Percentiles rank a stretch among this genome's conserved stretches.
These are phyloP conservation scores for Esox lucius DNA, from an alignment of 2,797 vertebrate species.

Conservation along the genomic window DNA sequence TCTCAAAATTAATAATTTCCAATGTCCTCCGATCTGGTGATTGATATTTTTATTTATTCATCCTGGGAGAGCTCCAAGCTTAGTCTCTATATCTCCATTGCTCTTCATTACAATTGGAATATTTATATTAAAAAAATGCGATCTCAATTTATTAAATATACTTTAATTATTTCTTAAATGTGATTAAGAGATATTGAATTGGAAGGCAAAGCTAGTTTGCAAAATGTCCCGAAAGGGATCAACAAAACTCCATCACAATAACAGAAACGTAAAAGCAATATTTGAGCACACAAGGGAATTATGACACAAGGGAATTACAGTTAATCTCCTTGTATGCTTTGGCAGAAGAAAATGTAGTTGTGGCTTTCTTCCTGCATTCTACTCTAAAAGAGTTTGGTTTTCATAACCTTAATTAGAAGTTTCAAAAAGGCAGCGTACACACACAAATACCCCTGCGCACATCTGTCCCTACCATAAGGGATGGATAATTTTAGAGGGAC, in stretches of 20 bases:
- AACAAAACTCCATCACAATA: conserved; percentile 3
- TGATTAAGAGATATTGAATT: conserved; percentile 10
- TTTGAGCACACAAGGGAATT: conserved; percentile 1
- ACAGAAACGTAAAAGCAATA: conserved; percentile 13
- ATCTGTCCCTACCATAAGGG: conserved; percentile 38
- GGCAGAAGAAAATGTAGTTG: neutral
- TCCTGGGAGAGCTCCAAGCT: conserved; percentile 21
- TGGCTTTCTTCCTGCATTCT: neutral
- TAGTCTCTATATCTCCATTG: conserved; percentile 15
- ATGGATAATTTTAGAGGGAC: conserved; percentile 23
- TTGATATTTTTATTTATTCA: conserved; percentile 43
- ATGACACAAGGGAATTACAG: conserved; percentile 2
- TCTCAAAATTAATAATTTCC: conserved; percentile 21
- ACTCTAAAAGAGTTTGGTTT: neutral
- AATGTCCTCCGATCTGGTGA: conserved; percentile 21
- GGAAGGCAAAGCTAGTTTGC: conserved; percentile 10
- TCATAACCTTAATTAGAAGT: neutral
- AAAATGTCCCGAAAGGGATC: conserved; percentile 5
- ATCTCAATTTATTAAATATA: neutral
- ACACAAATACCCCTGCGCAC: conserved; percentile 4
- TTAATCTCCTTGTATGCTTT: conserved; percentile 1
- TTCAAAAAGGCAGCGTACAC: neutral
- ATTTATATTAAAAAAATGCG: conserved; percentile 23
- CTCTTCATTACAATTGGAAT: conserved; percentile 40
- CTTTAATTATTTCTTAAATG: conserved; percentile 12